These are phyloP conservation scores for Leuciscus idus DNA, from an alignment of 2,113 vertebrate genomes.

Conservation along the genomic window DNA sequence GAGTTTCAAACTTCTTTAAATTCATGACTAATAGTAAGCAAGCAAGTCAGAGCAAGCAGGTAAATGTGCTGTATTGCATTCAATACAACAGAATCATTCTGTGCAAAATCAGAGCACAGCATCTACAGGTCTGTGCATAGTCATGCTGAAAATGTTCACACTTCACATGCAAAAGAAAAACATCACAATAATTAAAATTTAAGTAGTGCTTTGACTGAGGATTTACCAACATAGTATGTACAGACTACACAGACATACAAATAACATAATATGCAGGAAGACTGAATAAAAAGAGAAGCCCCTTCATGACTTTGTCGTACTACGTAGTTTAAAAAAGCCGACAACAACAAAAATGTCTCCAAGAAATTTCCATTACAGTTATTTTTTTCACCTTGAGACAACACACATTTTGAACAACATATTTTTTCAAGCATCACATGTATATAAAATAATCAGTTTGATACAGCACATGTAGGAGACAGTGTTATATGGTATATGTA, in stretches of 20 bases:
- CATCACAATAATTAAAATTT: slow-evolving; percentile 52
- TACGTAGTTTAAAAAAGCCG: slow-evolving; percentile 62
- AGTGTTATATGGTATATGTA: slow-evolving; percentile 42
- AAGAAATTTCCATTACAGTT: slow-evolving; percentile 32
- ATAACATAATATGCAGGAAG: slow-evolving; percentile 67
- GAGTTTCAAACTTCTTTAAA: slow-evolving; percentile 60
- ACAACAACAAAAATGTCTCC: slow-evolving; percentile 58
- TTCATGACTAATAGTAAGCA: slow-evolving; percentile 60
- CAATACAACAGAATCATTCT: slow-evolving; percentile 57
- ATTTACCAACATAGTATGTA: slow-evolving; percentile 63
- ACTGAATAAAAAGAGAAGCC: slow-evolving; percentile 63
- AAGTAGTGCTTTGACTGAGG: slow-evolving; percentile 57
- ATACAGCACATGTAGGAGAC: slow-evolving; percentile 35
- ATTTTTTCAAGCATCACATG: slow-evolving; percentile 39
- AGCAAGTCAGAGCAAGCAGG: slow-evolving; percentile 63
- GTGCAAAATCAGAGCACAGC: slow-evolving; percentile 64
- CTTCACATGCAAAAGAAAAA: slow-evolving; percentile 79
- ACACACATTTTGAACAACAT: slow-evolving; percentile 41
- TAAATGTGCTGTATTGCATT: slow-evolving; percentile 59
- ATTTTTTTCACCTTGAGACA: slow-evolving; percentile 61
- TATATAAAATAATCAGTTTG: slow-evolving; percentile 14
- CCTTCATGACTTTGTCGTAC: slow-evolving; percentile 62
- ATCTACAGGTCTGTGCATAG: slow-evolving; percentile 73
- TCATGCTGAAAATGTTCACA: slow-evolving; percentile 73
- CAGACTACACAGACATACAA: slow-evolving; percentile 63